Conservation (phyloP, 2,888 invertebrate genomes). For the Lypha dubia region DNA sequence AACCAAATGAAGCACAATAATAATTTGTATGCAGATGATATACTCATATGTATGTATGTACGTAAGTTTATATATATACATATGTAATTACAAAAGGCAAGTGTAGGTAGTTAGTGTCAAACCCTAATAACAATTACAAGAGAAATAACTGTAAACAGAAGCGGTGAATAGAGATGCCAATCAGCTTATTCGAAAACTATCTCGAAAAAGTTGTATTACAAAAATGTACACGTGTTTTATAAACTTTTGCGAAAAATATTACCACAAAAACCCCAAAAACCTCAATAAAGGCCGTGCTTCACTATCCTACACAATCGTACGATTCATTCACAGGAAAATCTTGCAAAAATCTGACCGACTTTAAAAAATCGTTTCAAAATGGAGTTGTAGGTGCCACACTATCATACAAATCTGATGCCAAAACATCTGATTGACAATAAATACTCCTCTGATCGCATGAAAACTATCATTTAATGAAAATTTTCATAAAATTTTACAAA, state of each 20-base stretch:
- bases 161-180: neutral
- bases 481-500: no score
- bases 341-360: no score
- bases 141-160: neutral
- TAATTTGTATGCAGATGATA: neutral
- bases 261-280: no score
- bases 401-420: no score
- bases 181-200: neutral
- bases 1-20: neutral
- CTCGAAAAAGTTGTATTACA: neutral
- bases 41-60: neutral
- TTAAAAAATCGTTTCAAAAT: no score
- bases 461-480: no score
- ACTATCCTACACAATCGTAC: no score
- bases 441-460: no score
- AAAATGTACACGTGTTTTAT: neutral
- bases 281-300: no score
- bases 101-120: conserved; percentile 4
- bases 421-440: no score
- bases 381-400: no score
- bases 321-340: no score
- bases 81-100: neutral
- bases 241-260: neutral
- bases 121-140: neutral
- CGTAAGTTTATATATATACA: neutral